Base-by-base conservation (phyloP, 2,113 vertebrate genomes). In the Progne subis region DNA sequence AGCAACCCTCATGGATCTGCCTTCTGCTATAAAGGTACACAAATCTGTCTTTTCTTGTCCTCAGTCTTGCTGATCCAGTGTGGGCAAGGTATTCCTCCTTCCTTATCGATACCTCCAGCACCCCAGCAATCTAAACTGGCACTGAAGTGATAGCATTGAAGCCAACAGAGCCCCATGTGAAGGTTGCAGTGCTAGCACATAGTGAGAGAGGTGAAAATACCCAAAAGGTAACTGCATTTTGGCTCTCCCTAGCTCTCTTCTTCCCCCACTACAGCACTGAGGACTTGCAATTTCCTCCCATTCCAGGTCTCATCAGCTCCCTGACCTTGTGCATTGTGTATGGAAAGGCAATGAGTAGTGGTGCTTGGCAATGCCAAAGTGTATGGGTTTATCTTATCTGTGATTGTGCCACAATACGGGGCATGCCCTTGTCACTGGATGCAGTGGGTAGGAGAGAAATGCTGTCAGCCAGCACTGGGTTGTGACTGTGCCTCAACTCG, bases 391-490 rank as follows among this genome's bases (percentile, higher is more conserved):
- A 82, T 80, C 71, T 88, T 46, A 52, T 71, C 84, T 82, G 41
- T 44, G 65, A 39, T 64, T 56, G 90, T 29, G 56, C 29, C 74
- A 79, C 61, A 84, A 14, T 46, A n/a, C 0, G 1, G 90, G 90
- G 44, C 74, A 64, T 49, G 87, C 32, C 93, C 92, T 79, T 96
- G 90, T 89, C 96, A 71, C 56, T 79, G 28, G 60, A 20, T 71
- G 65, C 24, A 41, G 60, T 29, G 39, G 24, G 69, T 8, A 68
- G 26, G 6, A 78, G 18, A 89, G 34, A 37, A 75, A 50, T 11
- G 32, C 72, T 74, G 52, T 71, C 87, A 78, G 52, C 20, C 55
- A 86, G 18, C 50, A 8, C 14, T 43, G 55, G 5, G 16, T 2
- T 82, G 59, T 57, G 71, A 6, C 44, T 69, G 50, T 14, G 86